Evolutionary conservation across 92 coral and sea anemone genomes (phyloP), one percentile per base, ranked within the genome.

Genomic region (Desmophyllum pertusum): DNA sequence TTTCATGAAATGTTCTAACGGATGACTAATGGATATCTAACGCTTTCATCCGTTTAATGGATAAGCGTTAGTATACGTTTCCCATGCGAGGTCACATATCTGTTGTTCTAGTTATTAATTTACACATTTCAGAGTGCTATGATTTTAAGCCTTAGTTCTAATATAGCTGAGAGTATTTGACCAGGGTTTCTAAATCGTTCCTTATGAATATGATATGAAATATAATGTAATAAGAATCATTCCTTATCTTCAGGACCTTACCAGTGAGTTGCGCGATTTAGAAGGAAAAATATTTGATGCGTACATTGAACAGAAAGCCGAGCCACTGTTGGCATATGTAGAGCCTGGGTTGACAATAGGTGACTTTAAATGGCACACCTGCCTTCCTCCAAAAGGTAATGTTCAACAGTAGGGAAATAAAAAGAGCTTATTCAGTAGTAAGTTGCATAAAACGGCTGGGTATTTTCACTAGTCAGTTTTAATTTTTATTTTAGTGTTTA

Each of bases 261-360:
- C 52, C 57, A 82, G 86, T 73, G 93, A 92, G 84, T 46, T 94
- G 3, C 84, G 88, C 40, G 86, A 85, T 33, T 95, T 97, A 10
- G 99, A 97, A 84, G 87, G 89, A 43, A 91, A 88, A 69, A 92
- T 97, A 66, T 94, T 94, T 78, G 91, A 92, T 77, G 99, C 95
- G 23, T 97, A 94, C 82, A 95, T 97, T 69, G 98, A 92, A 36
- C 94, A 95, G 73, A 97, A 97, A 88, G 95, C 95, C 25, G 98
- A 93, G 43, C 95, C 99, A 1, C 95, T 97, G 35, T 85, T 92
- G 0, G 92, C 92, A 73, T 86, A 81, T 40, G 66, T 97, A 73
- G 96, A 93, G 72, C 93, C 97, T 18, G 99, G 99, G 35, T 91
- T 97, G 98, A 77, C 88, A 36, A 94, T 98, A 15, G 98, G 99